Percentiles rank a stretch among this genome's conserved stretches.
Evolutionary conservation across 2,113 vertebrate species (phyloP).

Genomic region (Thunnus thynnus): DNA sequence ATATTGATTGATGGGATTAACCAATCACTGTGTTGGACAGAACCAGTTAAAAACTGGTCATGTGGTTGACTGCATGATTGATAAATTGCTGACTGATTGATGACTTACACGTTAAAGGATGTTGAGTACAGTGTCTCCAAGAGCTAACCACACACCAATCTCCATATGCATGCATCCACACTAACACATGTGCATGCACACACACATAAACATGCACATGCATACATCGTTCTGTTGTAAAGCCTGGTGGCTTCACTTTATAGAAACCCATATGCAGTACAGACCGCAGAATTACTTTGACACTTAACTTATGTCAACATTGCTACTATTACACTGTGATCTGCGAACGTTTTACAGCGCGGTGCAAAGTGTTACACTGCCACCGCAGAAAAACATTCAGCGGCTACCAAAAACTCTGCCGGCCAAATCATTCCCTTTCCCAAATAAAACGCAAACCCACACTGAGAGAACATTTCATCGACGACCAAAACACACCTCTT

Average conservation of each 20-base stretch:
- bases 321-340: slow-evolving; percentile 28
- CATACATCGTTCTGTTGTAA: not conserved
- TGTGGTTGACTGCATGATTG: slow-evolving; percentile 35
- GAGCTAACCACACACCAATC: not conserved
- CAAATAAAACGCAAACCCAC: slow-evolving; percentile 64
- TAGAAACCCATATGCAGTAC: slow-evolving; percentile 26
- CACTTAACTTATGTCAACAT: slow-evolving; percentile 58
- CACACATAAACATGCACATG: slow-evolving; percentile 5
- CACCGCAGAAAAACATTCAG: slow-evolving; percentile 53
- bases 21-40: slow-evolving; percentile 46
- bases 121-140: not conserved
- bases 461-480: slow-evolving; percentile 53
- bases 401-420: slow-evolving; percentile 43
- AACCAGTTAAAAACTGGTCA: slow-evolving; percentile 28
- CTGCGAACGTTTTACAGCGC: slow-evolving; percentile 48
- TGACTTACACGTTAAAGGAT: not conserved
- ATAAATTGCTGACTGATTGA: slow-evolving; percentile 54
- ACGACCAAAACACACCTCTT: slow-evolving; percentile 55
- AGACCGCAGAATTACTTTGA: slow-evolving; percentile 50
- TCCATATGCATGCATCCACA: slow-evolving; percentile 4
- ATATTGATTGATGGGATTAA: slow-evolving; percentile 57
- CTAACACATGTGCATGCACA: not conserved
- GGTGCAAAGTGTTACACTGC: slow-evolving; percentile 37
- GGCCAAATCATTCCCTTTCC: slow-evolving; percentile 43
- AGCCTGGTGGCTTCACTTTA: not conserved